Base-by-base conservation (phyloP, 2,888 invertebrate genomes). In the Psylliodes chrysocephalus region DNA sequence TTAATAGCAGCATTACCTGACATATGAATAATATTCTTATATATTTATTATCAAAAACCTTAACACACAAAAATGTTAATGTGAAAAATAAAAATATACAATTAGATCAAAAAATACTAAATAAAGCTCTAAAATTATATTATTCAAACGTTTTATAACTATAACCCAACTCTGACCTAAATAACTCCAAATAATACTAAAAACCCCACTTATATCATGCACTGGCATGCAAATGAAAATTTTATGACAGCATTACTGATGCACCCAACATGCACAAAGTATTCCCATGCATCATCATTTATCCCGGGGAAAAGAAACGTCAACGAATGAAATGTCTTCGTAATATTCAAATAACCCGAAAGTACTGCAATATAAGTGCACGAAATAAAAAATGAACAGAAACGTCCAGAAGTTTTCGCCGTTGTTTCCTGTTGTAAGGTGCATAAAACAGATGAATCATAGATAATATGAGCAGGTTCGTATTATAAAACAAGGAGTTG, bases 351-450 rank as follows among this genome's bases (percentile, higher is more conserved):
- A 22, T 22, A 54, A 54, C 35, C 33, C 14, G 35, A 35, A 35
- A 35, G 35, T 35, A 54, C 40, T 22, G 53, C 40, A 54, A 54
- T 54, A 40, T 54, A 40, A 10, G 40, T 22, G 53, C 53, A 54
- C 15, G 38, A 54, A 54, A 54, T 22, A 54, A 40, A 54, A 38
- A 40, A 54, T 54, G 40, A 54, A 54, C 53, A 51, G 18, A 40
- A 51, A 3, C 28, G 51, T 59, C 49, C 35, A 44, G 40, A 59
- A 59, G 38, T 59, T 59, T 51, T 38, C 59, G 51, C 59, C 40
- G 40, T n/a, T n/a, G n/a, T 51, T 59, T 38, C 12, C 47, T 15
- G 25, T 15, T 15, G 35, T 56, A 22, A 33, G 30, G 19, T 12
- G 14, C 25, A 14, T 6, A 8, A n/a, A n/a, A n/a, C n/a, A 22